These are phyloP conservation scores for Hoplodrina blanda DNA, from an alignment of 2,888 invertebrate genomes.

Conservation along the genomic window DNA sequence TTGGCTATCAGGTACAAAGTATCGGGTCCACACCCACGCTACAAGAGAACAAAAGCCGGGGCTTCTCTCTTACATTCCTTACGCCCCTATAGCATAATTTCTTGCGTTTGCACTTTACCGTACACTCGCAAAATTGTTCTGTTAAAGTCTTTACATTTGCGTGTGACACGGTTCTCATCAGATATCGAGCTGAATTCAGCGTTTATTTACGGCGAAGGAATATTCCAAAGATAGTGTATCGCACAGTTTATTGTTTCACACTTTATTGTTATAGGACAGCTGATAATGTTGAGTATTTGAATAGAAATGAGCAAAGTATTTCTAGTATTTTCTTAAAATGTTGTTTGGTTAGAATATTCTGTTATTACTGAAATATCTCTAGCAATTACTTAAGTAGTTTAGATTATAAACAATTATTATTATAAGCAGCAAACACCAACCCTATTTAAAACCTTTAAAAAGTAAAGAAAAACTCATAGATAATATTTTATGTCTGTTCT, in stretches of 20 bases:
- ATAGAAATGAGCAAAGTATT: slow-evolving; percentile 43
- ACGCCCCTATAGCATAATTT: slow-evolving; percentile 74
- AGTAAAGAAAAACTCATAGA: background rate
- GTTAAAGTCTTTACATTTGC: slow-evolving; percentile 68
- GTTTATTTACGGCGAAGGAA: slow-evolving; percentile 50
- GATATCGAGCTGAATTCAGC: slow-evolving; percentile 41
- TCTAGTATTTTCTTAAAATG: slow-evolving; percentile 1
- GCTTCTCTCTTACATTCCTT: background rate
- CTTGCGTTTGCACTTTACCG: slow-evolving; percentile 53
- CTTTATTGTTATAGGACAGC: slow-evolving; percentile 58
- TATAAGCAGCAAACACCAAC: background rate
- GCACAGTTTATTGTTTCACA: slow-evolving; percentile 51
- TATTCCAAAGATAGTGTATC: slow-evolving; percentile 56
- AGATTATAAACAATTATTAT: slow-evolving; percentile 4
- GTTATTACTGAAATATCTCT: background rate
- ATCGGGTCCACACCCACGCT: background rate
- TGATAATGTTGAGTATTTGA: slow-evolving; percentile 51
- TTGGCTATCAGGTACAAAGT: background rate
- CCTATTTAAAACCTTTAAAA: background rate
- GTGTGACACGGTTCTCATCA: slow-evolving; percentile 42
- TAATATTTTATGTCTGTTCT: background rate
- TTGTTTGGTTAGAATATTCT: slow-evolving; percentile 24
- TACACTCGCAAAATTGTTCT: slow-evolving; percentile 60
- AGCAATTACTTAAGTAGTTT: background rate
- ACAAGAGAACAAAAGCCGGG: background rate